These are phyloP conservation scores for Galbula dea DNA, from an alignment of 2,113 vertebrate genomes.

Conservation along the genomic window DNA sequence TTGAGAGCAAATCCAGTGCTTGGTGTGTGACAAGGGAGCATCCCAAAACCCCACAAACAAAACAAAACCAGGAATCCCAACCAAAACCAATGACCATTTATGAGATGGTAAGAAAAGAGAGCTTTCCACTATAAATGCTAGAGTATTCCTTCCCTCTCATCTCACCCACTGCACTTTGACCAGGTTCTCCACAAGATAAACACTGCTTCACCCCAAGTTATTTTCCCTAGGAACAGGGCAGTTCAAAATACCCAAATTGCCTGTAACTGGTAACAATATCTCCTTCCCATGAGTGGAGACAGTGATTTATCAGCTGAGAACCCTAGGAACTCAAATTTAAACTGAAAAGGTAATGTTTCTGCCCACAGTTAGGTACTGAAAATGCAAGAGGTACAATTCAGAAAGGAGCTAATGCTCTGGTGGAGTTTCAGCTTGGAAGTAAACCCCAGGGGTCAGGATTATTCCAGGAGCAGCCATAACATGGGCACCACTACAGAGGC, in stretches of 20 bases:
- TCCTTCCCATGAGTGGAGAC: not conserved
- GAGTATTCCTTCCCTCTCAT: not conserved
- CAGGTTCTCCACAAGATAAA: not conserved
- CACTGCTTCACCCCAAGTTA: not conserved
- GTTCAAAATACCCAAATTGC: not conserved
- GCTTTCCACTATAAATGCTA: not conserved
- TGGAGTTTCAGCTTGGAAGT: not conserved
- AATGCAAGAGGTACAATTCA: not conserved
- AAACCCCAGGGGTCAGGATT: not conserved
- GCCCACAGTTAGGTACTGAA: not conserved
- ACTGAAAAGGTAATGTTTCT: not conserved
- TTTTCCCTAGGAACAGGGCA: not conserved
- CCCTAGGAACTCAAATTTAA: not conserved
- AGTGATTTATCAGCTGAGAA: not conserved
- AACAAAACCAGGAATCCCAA: not conserved
- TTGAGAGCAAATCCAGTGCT: not conserved
- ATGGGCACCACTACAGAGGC: not conserved
- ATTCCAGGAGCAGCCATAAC: slow-evolving; percentile 34
- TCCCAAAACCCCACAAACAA: not conserved
- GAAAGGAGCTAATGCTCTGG: not conserved
- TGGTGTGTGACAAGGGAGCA: not conserved
- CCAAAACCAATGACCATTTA: not conserved
- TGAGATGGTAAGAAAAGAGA: not conserved
- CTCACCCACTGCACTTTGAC: not conserved
- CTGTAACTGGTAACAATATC: not conserved